Base-by-base conservation (phyloP, 1,140 invertebrate species). In the Leptopilina boulardi region DNA sequence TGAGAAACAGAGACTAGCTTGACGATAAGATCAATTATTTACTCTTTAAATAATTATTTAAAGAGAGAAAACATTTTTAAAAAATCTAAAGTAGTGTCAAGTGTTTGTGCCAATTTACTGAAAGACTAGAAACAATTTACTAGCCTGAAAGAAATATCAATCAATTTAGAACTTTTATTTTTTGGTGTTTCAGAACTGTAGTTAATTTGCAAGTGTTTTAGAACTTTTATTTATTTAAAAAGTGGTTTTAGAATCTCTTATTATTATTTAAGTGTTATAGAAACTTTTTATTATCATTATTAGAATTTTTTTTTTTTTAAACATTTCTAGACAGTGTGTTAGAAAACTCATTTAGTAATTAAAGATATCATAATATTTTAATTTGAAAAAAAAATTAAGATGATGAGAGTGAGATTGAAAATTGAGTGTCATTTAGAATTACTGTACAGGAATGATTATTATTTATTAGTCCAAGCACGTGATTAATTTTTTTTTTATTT, bases 21-120 rank as follows among this genome's bases (percentile, higher is more conserved):
- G 41, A 30, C 34, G 47, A 74, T 44, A 70, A 23, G 15, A 71
- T 71, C 41, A 54, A 75, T 41, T 42, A 78, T 21, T 75, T 77
- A 6, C 70, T 70, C 76, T 18, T 47, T 21, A 42, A 15, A 18
- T 42, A 76, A 75, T 18, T 78, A 70, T 75, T 76, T 11, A 26
- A 73, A 77, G n/a, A 30, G 59, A 72, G 54, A 19, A 75, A n/a
- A 41, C 56, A 26, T 47, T 11, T 82, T 76, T 72, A 70, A 51
- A 78, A 54, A 54, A n/a, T 38, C 59, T 30, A 30, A 26, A 34
- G 26, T n/a, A 66, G 59, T 66, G 59, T 66, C 26, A 66, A 66
- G 59, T 66, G 59, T 30, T 15, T 26, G 59, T 66, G 59, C 59
- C 59, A 66, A 66, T 30, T 9, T 30, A 15, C 26, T 30, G 21